A percentile compares a stretch with the other conserved stretches of the same genome.
Conservation (phyloP, 2,797 vertebrate species). For the Chrysocyon brachyurus region DNA sequence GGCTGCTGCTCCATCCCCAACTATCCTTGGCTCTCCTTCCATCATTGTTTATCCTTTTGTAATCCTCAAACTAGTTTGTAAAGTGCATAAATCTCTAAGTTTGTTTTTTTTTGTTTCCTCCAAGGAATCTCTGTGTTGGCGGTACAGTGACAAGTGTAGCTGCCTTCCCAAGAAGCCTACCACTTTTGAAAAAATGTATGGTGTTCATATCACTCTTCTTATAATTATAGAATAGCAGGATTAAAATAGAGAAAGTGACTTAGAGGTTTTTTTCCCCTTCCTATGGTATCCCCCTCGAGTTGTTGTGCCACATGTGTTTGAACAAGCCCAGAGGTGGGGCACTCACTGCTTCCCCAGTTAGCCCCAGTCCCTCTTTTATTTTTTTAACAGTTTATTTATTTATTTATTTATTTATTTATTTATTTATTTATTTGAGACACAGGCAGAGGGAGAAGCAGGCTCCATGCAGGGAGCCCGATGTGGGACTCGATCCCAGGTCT, state of each 20-base stretch:
- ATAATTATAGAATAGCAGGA: background rate
- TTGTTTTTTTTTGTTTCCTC: background rate
- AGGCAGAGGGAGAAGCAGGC: no score
- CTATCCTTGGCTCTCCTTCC: background rate
- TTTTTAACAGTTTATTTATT: no score
- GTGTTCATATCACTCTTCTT: background rate
- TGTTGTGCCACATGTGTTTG: background rate
- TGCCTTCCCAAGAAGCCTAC: background rate
- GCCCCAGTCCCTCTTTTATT: background rate
- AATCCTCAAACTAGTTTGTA: background rate
- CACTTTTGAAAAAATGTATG: background rate
- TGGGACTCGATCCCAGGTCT: no score
- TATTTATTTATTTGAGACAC: no score
- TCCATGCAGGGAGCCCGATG: no score
- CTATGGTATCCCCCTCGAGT: background rate
- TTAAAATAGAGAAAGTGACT: background rate
- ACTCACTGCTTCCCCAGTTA: background rate
- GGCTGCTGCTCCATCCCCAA: background rate
- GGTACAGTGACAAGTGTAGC: background rate
- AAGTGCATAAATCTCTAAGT: background rate
- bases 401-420: no score
- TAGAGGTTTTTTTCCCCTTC: background rate
- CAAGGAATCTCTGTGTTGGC: background rate
- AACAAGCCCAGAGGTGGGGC: background rate
- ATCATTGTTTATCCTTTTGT: background rate